Base-by-base conservation (phyloP, 1,140 invertebrate species). In the Nautilus pompilius region DNA sequence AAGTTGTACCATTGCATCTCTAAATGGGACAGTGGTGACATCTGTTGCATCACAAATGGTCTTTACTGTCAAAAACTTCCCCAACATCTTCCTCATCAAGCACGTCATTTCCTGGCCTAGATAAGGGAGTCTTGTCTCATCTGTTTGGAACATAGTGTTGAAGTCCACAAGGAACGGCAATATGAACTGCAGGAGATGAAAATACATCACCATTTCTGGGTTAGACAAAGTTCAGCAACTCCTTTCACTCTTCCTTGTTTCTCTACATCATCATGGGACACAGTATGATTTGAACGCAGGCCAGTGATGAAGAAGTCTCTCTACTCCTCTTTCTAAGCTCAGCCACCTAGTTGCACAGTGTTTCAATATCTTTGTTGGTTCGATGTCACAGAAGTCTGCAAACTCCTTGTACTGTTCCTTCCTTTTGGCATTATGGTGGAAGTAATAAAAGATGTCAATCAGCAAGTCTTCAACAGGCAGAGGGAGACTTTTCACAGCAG, bases 261-360 rank as follows among this genome's bases (percentile, higher is more conserved):
- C 32, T 68, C 58, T 17, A 65, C 58, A 45, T 58, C 45, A 2
- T 61, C 58, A 60, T 64, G 66, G 32, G 51, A 57, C 1, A 13
- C 57, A 68, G 29, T 68, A 65, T 6, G 57, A 60, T 28, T 36
- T 20, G 1, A 66, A 32, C n/a, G 60, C 33, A 10, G 63, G 26
- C 60, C 71, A 72, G n/a, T 72, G 60, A 5, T 70, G 33, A 3
- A 72, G 55, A 0, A 49, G 41, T n/a, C 65, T 56, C 6, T 33
- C 26, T 2, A 70, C 53, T 55, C 58, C 58, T 26, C 55, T 65
- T 22, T 63, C 30, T 2, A 73, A 29, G 41, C 55, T 63, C 13
- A 73, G 64, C 66, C 63, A 73, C 55, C 68, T 56, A 0, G 71
- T 72, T 6, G n/a, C 28, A 6, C 58, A 60, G 61, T 72, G 66